Evolutionary conservation across 2,797 vertebrate genomes (phyloP), one percentile per base, ranked within the genome.

Genomic region (Pelodytes ibericus): DNA sequence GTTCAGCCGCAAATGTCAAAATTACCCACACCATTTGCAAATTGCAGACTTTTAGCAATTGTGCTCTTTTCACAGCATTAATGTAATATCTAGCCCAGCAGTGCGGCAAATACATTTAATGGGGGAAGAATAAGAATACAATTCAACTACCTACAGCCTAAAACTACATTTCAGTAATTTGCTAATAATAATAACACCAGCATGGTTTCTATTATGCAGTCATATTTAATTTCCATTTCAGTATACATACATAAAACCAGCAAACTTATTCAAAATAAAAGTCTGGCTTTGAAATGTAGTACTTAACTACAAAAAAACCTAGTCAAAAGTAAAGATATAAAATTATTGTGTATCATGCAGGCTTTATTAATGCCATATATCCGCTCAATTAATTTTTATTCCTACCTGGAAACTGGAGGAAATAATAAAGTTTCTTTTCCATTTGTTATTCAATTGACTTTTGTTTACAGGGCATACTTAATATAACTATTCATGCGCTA

Each of bases 171-270:
- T 70, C 57, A 53, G 58, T 70, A 62, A 76, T 76, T 76, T 76
- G 57, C 74, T 76, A 76, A 76, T 76, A 76, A 75, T 75, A 75
- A 75, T 75, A 75, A 75, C 41, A 76, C 53, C 73, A 68, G 73
- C 73, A 75, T 75, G 73, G 74, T 58, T 69, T 76, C 74, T 69
- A 70, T 76, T 70, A 76, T 76, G 57, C 58, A 69, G 74, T 56
- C 66, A 56, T 76, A 70, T 62, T 76, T 76, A 62, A 69, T 69
- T 76, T 76, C 44, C 65, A 70, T 76, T 62, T 69, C 57, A 76
- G 53, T 26, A 26, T 70, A 70, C 56, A 62, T 51, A 62, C 58
- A 70, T 69, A 70, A 76, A 76, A 68, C 41, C 29, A 33, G 56
- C 63, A 70, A 69, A 61, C 58, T 60, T 68, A 68, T 68, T 75